Percentiles rank a stretch among this genome's conserved stretches.
phyloP scores from a whole-genome alignment of 2,113 vertebrate species.

The Neodontobutis hainanensis region DNA sequence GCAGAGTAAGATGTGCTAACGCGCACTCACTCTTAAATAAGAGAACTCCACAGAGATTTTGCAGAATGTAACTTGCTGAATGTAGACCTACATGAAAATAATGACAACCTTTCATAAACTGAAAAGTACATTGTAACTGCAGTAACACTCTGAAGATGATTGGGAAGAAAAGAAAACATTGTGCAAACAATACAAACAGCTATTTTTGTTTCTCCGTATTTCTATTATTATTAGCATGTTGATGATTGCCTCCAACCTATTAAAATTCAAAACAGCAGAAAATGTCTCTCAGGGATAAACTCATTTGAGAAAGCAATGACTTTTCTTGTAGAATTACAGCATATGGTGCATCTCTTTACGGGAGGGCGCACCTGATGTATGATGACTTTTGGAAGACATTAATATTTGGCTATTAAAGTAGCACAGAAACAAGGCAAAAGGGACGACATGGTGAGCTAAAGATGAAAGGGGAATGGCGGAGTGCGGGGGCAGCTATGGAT shows the following conservation, averaged over 20 bases:
- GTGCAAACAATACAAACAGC: constrained; percentile 1
- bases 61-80: constrained; percentile 6
- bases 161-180: neutral
- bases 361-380: neutral
- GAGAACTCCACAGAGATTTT: constrained; percentile 24
- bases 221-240: constrained; percentile 8
- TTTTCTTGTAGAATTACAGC: constrained; percentile 17
- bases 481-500: constrained; percentile 32
- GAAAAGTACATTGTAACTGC: no score
- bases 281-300: constrained; percentile 25
- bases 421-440: neutral
- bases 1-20: constrained; percentile 18
- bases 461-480: constrained; percentile 19
- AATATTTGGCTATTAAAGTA: constrained; percentile 15
- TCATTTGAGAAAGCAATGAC: constrained; percentile 23
- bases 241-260: constrained; percentile 21
- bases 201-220: constrained; percentile 16
- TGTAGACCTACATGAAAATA: neutral
- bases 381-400: constrained; percentile 5
- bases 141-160: no score
- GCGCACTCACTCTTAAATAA: constrained; percentile 22
- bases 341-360: constrained; percentile 9
- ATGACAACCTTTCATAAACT: no score
- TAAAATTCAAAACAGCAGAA: constrained; percentile 29
- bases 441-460: neutral